phyloP scores from a whole-genome alignment of 2,113 vertebrate species.

The Hippocampus barbouri region DNA sequence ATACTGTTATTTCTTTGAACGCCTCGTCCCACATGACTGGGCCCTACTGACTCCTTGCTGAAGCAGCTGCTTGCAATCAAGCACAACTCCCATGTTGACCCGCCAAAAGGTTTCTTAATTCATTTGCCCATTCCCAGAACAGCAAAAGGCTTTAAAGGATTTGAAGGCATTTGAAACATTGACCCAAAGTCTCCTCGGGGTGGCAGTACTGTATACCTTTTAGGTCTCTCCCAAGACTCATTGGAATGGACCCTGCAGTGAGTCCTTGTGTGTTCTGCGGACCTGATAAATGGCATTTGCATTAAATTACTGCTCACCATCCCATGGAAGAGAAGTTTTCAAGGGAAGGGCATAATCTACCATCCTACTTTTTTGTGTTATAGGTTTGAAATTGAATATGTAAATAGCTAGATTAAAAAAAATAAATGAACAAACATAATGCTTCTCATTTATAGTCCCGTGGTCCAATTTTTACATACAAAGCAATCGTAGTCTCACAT shows the following conservation, averaged over 20 bases:
- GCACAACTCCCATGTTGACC: slow-evolving; percentile 1
- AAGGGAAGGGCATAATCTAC: slow-evolving; percentile 58
- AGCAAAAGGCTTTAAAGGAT: slow-evolving; percentile 3
- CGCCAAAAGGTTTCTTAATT: slow-evolving; percentile 14
- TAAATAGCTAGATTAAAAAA: slow-evolving; percentile 65
- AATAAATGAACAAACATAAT: slow-evolving; percentile 36
- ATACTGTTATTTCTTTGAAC: slow-evolving; percentile 4
- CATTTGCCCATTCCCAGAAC: slow-evolving; percentile 5
- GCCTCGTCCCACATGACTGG: slow-evolving; percentile 11
- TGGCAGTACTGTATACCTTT: slow-evolving; percentile 63
- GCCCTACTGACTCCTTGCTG: neutral
- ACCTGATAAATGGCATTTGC: slow-evolving; percentile 70
- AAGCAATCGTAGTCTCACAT: slow-evolving; percentile 28
- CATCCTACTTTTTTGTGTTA: slow-evolving; percentile 59
- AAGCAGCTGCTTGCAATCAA: neutral
- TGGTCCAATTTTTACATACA: slow-evolving; percentile 49
- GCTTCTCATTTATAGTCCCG: slow-evolving; percentile 53
- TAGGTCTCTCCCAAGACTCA: slow-evolving; percentile 22
- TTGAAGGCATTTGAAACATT: neutral
- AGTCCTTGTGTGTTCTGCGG: slow-evolving; percentile 45
- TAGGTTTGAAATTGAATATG: slow-evolving; percentile 67
- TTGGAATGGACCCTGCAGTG: slow-evolving; percentile 28
- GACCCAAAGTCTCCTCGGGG: slow-evolving; percentile 49
- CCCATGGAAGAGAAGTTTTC: slow-evolving; percentile 55
- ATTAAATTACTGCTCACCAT: slow-evolving; percentile 53